Evolutionary conservation across 2,888 invertebrate species (phyloP).

Genomic region (Hemaris fuciformis): DNA sequence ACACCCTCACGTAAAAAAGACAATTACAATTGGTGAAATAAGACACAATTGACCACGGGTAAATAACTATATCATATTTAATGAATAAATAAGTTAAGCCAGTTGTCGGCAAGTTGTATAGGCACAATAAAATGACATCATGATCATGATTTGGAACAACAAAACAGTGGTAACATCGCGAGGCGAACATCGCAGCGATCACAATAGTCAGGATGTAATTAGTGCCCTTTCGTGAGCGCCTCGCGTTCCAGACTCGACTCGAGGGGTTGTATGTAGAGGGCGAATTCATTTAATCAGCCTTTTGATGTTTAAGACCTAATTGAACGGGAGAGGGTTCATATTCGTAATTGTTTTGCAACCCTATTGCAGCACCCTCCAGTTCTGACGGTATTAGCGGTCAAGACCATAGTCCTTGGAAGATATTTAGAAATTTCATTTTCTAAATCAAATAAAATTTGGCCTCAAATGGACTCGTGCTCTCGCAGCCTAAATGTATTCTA

Average conservation of each 20-base stretch:
- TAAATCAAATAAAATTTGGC: no score
- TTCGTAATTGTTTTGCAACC: neutral
- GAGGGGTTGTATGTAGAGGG: neutral
- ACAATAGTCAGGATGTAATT: neutral
- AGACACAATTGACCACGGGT: no score
- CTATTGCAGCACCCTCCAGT: neutral
- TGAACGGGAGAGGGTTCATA: neutral
- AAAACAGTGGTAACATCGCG: neutral
- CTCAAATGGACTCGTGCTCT: neutral
- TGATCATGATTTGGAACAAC: neutral
- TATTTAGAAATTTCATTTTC: neutral
- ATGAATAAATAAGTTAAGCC: no score
- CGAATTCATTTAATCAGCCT: neutral
- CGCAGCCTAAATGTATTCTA: no score
- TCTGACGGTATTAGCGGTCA: neutral
- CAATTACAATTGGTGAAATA: no score
- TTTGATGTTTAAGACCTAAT: neutral
- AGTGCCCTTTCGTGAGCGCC: neutral
- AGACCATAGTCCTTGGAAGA: neutral
- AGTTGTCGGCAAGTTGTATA: no score
- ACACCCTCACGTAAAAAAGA: no score
- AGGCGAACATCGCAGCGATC: neutral
- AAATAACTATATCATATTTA: no score
- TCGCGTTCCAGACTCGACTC: neutral
- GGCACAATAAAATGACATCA: no score